A percentile compares a stretch with the other conserved stretches of the same genome.
phyloP scores from a whole-genome alignment of 2,888 invertebrate genomes.

The Gastrophysa polygoni region DNA sequence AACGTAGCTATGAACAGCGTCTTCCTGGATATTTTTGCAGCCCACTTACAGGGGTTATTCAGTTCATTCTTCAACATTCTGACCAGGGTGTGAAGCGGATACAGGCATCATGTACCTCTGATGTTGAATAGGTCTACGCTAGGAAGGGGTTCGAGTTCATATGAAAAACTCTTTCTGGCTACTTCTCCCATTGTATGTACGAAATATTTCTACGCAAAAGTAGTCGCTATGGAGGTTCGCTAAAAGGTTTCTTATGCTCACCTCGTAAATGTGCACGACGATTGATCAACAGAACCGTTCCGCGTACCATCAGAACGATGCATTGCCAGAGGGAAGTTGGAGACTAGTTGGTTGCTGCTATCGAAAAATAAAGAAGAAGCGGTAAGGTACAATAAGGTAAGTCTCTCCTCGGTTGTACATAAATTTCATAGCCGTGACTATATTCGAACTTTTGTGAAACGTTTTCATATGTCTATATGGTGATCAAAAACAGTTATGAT shows the following conservation, averaged over 20 bases:
- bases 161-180: too few species aligned
- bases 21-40: too few species aligned
- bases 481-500: background rate
- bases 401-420: slow-evolving; percentile 1
- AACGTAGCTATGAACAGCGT: too few species aligned
- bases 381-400: too few species aligned
- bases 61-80: too few species aligned
- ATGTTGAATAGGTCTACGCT: too few species aligned
- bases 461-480: background rate
- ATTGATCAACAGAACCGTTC: slow-evolving; percentile 36
- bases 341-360: slow-evolving; percentile 5
- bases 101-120: too few species aligned
- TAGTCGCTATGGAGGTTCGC: background rate
- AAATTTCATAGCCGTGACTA: slow-evolving; percentile 12
- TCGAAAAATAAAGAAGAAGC: background rate
- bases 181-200: too few species aligned
- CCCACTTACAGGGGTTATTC: too few species aligned
- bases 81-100: too few species aligned
- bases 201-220: too few species aligned
- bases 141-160: too few species aligned
- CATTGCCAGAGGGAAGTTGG: slow-evolving; percentile 10
- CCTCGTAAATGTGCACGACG: slow-evolving; percentile 38
- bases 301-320: slow-evolving; percentile 18
- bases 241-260: background rate
- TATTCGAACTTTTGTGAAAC: slow-evolving; percentile 6